These are phyloP conservation scores for Xestia sexstrigata DNA, from an alignment of 2,888 invertebrate species.

Conservation along the genomic window DNA sequence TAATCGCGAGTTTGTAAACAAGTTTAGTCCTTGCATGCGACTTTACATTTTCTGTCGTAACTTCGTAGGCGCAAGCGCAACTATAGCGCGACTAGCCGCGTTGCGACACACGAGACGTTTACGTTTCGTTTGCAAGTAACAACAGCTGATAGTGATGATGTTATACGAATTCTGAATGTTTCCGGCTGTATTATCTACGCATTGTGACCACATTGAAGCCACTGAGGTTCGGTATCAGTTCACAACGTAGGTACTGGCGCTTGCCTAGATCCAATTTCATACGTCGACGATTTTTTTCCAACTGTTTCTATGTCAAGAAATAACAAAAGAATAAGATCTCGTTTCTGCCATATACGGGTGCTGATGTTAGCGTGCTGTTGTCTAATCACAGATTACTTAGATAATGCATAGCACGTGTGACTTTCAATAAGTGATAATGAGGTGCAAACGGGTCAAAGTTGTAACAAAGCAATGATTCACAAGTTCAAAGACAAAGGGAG, in stretches of 20 bases:
- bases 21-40: constrained; percentile 63
- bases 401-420: constrained; percentile 1
- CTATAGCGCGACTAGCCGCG: constrained; percentile 44
- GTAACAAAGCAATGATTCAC: constrained; percentile 57
- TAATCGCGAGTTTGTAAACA: constrained; percentile 65
- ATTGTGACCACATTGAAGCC: constrained; percentile 35
- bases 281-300: not conserved
- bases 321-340: not conserved
- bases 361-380: not conserved
- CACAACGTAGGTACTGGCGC: not conserved
- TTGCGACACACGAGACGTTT: constrained; percentile 51
- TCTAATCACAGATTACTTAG: constrained; percentile 12
- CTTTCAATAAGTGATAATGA: constrained; percentile 53
- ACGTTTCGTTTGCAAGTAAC: constrained; percentile 45
- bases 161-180: constrained; percentile 40
- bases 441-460: constrained; percentile 48
- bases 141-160: constrained; percentile 59
- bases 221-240: constrained; percentile 10
- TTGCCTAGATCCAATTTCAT: not conserved
- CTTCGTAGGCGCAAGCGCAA: constrained; percentile 50
- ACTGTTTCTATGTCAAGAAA: constrained; percentile 3
- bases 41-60: constrained; percentile 64
- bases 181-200: constrained; percentile 55
- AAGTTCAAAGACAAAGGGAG: constrained; percentile 54
- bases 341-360: not conserved